These are phyloP conservation scores for Dromiciops gliroides DNA, from an alignment of 2,113 vertebrate species.

Conservation along the genomic window DNA sequence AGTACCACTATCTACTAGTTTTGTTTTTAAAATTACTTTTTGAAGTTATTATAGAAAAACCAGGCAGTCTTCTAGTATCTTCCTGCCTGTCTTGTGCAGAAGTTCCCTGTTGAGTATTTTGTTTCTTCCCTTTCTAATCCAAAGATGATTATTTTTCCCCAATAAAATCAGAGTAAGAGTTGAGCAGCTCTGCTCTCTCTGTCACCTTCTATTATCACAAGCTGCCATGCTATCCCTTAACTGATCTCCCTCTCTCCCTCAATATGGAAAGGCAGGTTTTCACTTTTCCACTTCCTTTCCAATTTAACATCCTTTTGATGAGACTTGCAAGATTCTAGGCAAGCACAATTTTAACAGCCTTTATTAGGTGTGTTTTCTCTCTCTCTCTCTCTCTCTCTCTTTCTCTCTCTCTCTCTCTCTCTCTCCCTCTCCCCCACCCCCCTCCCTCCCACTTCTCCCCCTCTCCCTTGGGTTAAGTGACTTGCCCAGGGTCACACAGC, in stretches of 20 bases:
- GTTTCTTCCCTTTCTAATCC: slow-evolving; percentile 12
- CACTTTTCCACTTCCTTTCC: not conserved
- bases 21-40: not conserved
- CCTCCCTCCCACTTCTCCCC: too few species aligned
- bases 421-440: too few species aligned
- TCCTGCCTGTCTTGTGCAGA: not conserved
- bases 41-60: not conserved
- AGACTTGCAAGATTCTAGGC: not conserved
- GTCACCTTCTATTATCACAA: not conserved
- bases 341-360: not conserved
- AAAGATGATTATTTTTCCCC: slow-evolving; percentile 26
- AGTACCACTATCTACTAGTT: not conserved
- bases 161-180: slow-evolving; percentile 22
- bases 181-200: not conserved
- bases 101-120: not conserved
- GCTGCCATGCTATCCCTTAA: not conserved
- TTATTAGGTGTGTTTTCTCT: too few species aligned
- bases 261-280: not conserved
- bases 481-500: too few species aligned
- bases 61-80: slow-evolving; percentile 2
- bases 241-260: not conserved
- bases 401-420: too few species aligned
- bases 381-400: too few species aligned
- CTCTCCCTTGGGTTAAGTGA: too few species aligned
- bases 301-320: not conserved